A percentile compares a stretch with the other conserved stretches of the same genome.
These are phyloP conservation scores for Apolygus lucorum DNA, from an alignment of 1,140 invertebrate genomes.

Conservation along the genomic window DNA sequence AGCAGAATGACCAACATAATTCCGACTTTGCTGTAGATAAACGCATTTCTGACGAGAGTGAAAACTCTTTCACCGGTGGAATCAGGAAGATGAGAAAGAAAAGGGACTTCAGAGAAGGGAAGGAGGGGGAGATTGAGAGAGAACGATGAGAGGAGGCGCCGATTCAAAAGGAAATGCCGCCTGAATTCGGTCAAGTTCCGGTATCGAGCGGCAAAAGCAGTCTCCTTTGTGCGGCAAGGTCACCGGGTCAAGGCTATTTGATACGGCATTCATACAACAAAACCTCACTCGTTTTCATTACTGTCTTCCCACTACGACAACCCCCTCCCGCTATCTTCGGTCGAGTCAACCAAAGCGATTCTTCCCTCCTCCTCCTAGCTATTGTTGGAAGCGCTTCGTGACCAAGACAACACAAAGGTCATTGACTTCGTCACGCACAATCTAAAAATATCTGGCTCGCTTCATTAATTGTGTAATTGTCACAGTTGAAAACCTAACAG, in stretches of 20 bases:
- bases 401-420: not conserved
- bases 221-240: slow-evolving; percentile 7
- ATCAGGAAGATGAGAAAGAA: not conserved
- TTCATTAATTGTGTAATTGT: no score
- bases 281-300: slow-evolving; percentile 14
- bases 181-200: slow-evolving; percentile 14
- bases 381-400: not conserved
- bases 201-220: slow-evolving; percentile 8
- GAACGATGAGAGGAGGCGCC: not conserved
- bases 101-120: no score
- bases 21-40: no score
- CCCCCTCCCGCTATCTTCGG: not conserved
- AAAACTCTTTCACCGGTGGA: not conserved
- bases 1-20: no score
- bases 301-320: not conserved
- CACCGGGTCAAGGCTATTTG: slow-evolving; percentile 9
- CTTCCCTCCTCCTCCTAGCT: not conserved
- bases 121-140: not conserved
- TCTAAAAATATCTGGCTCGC: not conserved
- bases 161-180: not conserved
- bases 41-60: not conserved
- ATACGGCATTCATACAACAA: slow-evolving; percentile 16
- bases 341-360: not conserved
- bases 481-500: no score
- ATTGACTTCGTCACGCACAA: not conserved